Base-by-base conservation (phyloP, 1,140 invertebrate genomes). In the Danaus melanippus region DNA sequence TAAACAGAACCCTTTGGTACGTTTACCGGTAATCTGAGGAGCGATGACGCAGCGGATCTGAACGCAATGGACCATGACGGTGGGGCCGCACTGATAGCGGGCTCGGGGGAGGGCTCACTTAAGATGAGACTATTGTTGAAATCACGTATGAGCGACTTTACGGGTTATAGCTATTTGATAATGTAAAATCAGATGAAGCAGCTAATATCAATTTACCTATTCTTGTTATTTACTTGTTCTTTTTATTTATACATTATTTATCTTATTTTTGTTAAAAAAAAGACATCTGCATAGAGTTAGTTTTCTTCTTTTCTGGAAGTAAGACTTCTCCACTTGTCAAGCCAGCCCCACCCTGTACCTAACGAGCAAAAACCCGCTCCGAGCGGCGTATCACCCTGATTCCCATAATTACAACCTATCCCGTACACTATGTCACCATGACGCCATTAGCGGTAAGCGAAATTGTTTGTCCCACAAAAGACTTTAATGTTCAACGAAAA, bases 341-440 rank as follows among this genome's bases (percentile, higher is more conserved):
- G 48, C 64, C 63, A 10, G 48, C 64, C 63, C 12, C 42, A 67
- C 56, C 44, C 46, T 12, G 50, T 39, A 49, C 42, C 67, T 81
- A 84, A 84, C 81, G 81, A 84, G 81, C 81, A 84, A 84, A 84
- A 84, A 84, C 71, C 57, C 57, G 71, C 69, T 72, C 81, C 72
- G 66, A 71, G 68, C 73, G 64, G 60, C 64, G 71, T 79, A 79
- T 81, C 78, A 83, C 75, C 76, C 75, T 67, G 71, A 81, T 80
- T 78, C 69, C 66, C 74, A 76, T 83, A 83, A 85, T 81, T 83
- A 79, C 73, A 72, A 72, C 70, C 72, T 72, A 79, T 78, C 68
- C 64, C 69, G 63, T 74, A 68, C 74, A 74, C 69, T 78, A 76
- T 79, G 81, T 84, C 81, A 84, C 79, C 72, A 74, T 82, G 77